Percentiles rank a stretch among this genome's conserved stretches.
Conservation (phyloP, 2,888 invertebrate species). For the Acanthosepion lycidas region DNA sequence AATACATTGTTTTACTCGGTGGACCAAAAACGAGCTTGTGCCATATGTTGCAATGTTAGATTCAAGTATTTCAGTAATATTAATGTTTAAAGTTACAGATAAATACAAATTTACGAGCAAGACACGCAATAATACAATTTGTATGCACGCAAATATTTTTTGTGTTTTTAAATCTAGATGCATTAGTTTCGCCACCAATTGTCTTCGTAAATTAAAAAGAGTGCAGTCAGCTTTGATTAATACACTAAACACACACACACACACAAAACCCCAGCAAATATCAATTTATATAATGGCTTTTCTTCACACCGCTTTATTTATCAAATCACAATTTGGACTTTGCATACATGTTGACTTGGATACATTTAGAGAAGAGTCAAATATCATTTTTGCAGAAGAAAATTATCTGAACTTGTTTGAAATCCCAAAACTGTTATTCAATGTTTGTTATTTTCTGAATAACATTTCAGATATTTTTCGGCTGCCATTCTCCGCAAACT, state of each 20-base stretch:
- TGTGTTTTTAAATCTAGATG: not conserved
- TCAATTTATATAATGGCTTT: constrained; percentile 18
- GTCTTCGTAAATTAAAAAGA: not conserved
- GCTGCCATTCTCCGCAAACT: too few relatives aligned
- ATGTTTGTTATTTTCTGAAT: too few relatives aligned
- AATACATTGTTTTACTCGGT: too few relatives aligned
- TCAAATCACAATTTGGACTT: not conserved
- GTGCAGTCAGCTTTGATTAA: not conserved
- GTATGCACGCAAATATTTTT: not conserved
- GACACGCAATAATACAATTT: not conserved
- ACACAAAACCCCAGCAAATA: not conserved
- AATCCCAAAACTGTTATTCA: too few relatives aligned
- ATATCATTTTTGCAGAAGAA: too few relatives aligned
- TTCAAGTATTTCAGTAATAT: not conserved
- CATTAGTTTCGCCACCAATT: not conserved
- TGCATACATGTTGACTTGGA: not conserved
- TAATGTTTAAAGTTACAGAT: not conserved
- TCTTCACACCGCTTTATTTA: not conserved
- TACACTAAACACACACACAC: not conserved
- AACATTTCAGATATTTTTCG: too few relatives aligned
- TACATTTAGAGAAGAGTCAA: not conserved
- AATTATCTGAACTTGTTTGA: too few relatives aligned
- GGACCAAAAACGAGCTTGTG: too few relatives aligned
- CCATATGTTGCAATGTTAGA: too few relatives aligned
- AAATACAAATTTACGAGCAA: not conserved